Evolutionary conservation across 2,113 vertebrate species (phyloP).

Genomic region (Paratilapia polleni): DNA sequence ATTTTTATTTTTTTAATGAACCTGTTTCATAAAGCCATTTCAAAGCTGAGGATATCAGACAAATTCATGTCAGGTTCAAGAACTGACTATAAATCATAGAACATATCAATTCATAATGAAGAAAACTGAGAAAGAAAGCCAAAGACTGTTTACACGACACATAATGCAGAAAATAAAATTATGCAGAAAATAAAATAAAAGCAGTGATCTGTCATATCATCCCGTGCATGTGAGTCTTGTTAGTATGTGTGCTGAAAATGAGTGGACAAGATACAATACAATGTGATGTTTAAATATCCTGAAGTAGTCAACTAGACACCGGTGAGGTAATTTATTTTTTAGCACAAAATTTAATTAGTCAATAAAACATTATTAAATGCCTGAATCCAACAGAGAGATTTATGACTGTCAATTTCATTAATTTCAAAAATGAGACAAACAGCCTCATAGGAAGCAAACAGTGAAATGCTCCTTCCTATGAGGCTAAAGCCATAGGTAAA

Average conservation of each 20-base stretch:
- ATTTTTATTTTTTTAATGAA: not conserved
- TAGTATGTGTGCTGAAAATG: too few species aligned
- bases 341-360: not conserved
- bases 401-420: not conserved
- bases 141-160: not conserved
- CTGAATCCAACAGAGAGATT: not conserved
- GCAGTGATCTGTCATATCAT: not conserved
- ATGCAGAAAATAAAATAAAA: not conserved
- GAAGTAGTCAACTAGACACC: not conserved
- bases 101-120: not conserved
- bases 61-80: not conserved
- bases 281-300: not conserved
- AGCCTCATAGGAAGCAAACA: too few species aligned
- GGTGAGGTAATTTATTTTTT: not conserved
- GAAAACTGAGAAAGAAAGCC: not conserved
- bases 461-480: not conserved
- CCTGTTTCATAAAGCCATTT: not conserved
- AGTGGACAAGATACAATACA: not conserved
- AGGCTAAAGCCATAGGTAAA: not conserved
- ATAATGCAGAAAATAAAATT: not conserved
- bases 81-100: slow-evolving; percentile 3
- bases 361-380: not conserved
- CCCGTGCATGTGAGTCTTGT: not conserved
- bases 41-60: not conserved
- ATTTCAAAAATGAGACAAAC: not conserved